Conservation (phyloP, 2,797 vertebrate species). For the Hippoglossus hippoglossus region DNA sequence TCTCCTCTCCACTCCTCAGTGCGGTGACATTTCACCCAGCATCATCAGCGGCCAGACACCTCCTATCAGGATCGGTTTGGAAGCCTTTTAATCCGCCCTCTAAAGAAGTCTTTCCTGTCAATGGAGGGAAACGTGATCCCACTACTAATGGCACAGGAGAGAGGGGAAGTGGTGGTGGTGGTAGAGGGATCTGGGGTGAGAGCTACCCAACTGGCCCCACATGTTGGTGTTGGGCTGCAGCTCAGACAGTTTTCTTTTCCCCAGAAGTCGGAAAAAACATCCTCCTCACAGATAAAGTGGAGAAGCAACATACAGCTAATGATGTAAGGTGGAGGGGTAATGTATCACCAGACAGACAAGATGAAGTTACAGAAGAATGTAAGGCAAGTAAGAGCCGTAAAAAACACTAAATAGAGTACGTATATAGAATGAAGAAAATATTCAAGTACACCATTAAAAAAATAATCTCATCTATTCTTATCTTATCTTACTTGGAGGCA, state of each 20-base stretch:
- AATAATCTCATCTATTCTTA: too few relatives aligned
- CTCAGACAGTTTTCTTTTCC: slow-evolving; percentile 48
- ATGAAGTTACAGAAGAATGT: neutral
- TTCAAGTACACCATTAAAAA: too few relatives aligned
- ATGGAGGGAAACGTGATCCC: slow-evolving; percentile 72
- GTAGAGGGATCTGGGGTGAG: slow-evolving; percentile 23
- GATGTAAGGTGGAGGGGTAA: neutral
- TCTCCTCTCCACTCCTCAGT: slow-evolving; percentile 45
- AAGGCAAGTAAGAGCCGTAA: slow-evolving; percentile 1
- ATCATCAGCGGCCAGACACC: slow-evolving; percentile 75
- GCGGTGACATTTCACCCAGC: slow-evolving; percentile 67
- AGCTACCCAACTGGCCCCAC: slow-evolving; percentile 58
- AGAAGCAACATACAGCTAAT: slow-evolving; percentile 22
- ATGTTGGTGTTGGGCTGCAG: slow-evolving; percentile 54
- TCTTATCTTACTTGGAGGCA: too few relatives aligned
- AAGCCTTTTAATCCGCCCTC: slow-evolving; percentile 75
- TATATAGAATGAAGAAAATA: too few relatives aligned
- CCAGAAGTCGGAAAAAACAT: slow-evolving; percentile 50
- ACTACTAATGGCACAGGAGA: slow-evolving; percentile 65
- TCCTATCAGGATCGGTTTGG: slow-evolving; percentile 74
- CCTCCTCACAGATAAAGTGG: slow-evolving; percentile 27
- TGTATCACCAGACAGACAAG: slow-evolving; percentile 14
- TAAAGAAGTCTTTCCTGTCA: slow-evolving; percentile 79
- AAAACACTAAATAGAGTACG: neutral
- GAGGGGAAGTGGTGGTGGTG: neutral